Base-by-base conservation (phyloP, 2,113 vertebrate genomes). In the Coryphaenoides rupestris region DNA sequence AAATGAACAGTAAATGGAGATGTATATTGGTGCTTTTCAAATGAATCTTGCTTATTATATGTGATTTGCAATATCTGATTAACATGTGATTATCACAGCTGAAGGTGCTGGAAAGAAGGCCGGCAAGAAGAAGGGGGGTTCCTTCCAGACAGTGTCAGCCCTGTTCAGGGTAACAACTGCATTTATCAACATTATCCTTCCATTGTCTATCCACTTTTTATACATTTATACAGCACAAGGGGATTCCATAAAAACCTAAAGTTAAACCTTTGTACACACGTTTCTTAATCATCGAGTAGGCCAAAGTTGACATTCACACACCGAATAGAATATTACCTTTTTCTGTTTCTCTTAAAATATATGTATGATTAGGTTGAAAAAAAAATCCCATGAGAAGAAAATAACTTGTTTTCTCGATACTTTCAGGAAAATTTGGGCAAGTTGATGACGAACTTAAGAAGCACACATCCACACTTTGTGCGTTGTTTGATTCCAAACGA, bases 391-490 rank as follows among this genome's bases (percentile, higher is more conserved):
- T 26, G 24, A 26, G 10, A 40, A 40, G 9, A 40, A n/a, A 40
- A 40, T 40, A 33, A 5, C 33, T 40, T 40, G 9, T 40, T 40
- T n/a, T 45, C 45, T 50, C 5, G 10, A 14, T 3, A 6, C 49
- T 68, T 87, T 87, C 77, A 98, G 95, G 95, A 98, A 79, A 98
- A 98, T 46, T 54, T 98, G 52, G 95, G 93, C 71, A 98, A 98
- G 61, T 73, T 98, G 83, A 98, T 98, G 96, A 91, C 90, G 55
- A 98, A 96, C 23, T 63, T 98, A 53, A 92, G 89, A 57, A 92
- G 93, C 77, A 97, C 95, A 60, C 96, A 98, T 63, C 96, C 96
- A 53, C 95, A 98, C 62, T 98, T 98, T 78, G 96, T 98, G n/a
- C 92, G 95, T 0, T 98, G 95, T 21, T 75, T 98, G 67, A 98